A percentile compares a stretch with the other conserved stretches of the same genome.
These are phyloP conservation scores for Ellobium chinense DNA, from an alignment of 2,888 invertebrate genomes.

Conservation along the genomic window DNA sequence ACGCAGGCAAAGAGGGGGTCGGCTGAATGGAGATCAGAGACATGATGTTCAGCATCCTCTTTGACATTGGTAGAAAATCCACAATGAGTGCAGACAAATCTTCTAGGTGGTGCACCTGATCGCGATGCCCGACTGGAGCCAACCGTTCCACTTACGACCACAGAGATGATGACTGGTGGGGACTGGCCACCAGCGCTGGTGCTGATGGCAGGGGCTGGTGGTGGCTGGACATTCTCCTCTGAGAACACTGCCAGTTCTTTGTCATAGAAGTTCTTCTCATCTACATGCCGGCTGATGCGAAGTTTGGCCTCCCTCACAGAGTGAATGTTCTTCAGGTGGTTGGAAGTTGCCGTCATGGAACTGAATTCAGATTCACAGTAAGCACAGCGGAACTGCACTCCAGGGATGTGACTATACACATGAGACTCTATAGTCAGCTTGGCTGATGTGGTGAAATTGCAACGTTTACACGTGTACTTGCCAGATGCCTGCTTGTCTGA, in stretches of 20 bases:
- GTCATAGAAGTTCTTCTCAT: slow-evolving; percentile 54
- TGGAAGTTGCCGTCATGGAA: slow-evolving; percentile 52
- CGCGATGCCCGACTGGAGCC: neutral
- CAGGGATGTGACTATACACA: slow-evolving; percentile 58
- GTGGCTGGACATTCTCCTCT: slow-evolving; percentile 16
- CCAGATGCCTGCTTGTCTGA: slow-evolving; percentile 38
- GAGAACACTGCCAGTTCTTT: slow-evolving; percentile 37
- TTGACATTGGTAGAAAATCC: slow-evolving; percentile 57
- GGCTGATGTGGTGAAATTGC: slow-evolving; percentile 51
- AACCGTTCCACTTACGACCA: slow-evolving; percentile 51
- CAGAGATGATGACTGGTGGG: slow-evolving; percentile 50
- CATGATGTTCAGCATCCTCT: slow-evolving; percentile 58
- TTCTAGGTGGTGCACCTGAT: slow-evolving; percentile 21
- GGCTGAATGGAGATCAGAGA: slow-evolving; percentile 54
- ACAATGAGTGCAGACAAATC: slow-evolving; percentile 64
- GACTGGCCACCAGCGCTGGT: slow-evolving; percentile 21
- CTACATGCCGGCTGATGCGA: slow-evolving; percentile 52
- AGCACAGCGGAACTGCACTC: slow-evolving; percentile 56
- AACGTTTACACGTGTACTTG: slow-evolving; percentile 53
- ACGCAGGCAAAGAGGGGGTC: slow-evolving; percentile 63
- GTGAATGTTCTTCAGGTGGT: slow-evolving; percentile 57
- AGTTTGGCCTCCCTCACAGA: slow-evolving; percentile 52
- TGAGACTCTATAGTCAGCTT: slow-evolving; percentile 57
- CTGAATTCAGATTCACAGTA: slow-evolving; percentile 55
- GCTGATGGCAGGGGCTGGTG: neutral